Base-by-base conservation (phyloP, 92 coral and sea anemone genomes). In the Galaxea fascicularis region DNA sequence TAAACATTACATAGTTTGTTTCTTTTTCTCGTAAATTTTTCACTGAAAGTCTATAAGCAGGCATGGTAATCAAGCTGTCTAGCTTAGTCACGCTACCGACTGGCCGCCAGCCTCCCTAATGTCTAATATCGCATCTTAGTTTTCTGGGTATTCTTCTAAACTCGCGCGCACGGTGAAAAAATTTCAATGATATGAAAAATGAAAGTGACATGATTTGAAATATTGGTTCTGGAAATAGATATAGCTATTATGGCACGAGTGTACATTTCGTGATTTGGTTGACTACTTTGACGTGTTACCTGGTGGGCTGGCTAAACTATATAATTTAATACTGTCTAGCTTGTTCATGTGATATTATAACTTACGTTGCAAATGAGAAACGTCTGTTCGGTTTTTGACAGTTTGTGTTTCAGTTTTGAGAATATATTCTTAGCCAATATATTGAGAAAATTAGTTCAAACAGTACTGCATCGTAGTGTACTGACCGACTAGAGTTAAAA, bases 1-100 rank as follows among this genome's bases (percentile, higher is more conserved):
- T 31, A 66, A 79, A 78, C 84, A 79, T 30, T 57, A 12, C 5
- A n/a, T 29, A 79, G 65, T 66, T 79, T 66, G 84, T 79, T 79
- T 46, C 62, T 49, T 52, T n/a, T 63, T 78, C 73, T 26, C 60
- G 20, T 66, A 66, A 51, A 51, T 79, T 51, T 57, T 13, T 31
- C 20, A 25, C 51, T 51, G 26, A 66, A 66, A 79, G 46, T 18
- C 30, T 28, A 4, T 49, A 53, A 51, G 31, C 8, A 39, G 73
- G 15, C 27, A 21, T 64, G 62, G 25, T 15, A 46, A 63, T 45
- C 45, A 54, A 10, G 45, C 57, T 26, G 44, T 64, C 72, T 64
- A 35, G 69, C 12, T 76, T 39, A 17, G 14, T 17, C 29, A 41
- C 71, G 60, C 20, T 64, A 20, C 16, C 4, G 30, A 47, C 15